Evolutionary conservation across 2,113 vertebrate species (phyloP).

Genomic region (Channa maculata): DNA sequence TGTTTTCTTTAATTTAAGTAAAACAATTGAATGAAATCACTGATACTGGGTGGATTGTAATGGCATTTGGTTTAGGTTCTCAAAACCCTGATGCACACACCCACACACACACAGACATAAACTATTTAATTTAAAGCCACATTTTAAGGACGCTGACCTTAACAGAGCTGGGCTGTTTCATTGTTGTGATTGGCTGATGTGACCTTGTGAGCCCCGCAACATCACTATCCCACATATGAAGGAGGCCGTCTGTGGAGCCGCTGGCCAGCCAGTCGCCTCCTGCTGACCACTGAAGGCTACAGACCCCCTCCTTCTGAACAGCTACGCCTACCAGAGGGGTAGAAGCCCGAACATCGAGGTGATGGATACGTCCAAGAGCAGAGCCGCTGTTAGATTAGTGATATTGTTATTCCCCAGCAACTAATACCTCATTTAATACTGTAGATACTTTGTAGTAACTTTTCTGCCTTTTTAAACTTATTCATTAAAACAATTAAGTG

Average conservation of each 20-base stretch:
- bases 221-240: constrained; percentile 82
- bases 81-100: too few species aligned
- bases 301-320: constrained; percentile 75
- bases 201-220: constrained; percentile 45
- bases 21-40: too few species aligned
- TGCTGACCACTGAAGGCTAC: constrained; percentile 85
- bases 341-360: constrained; percentile 76
- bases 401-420: constrained; percentile 1
- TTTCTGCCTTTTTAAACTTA: not conserved
- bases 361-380: constrained; percentile 80
- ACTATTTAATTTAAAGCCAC: too few species aligned
- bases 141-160: constrained; percentile 75
- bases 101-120: too few species aligned
- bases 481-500: too few species aligned
- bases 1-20: too few species aligned
- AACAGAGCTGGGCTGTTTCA: constrained; percentile 81
- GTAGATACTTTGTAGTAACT: not conserved
- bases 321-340: constrained; percentile 67
- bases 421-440: not conserved
- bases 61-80: too few species aligned
- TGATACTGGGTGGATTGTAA: too few species aligned
- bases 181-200: constrained; percentile 61
- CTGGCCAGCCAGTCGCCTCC: constrained; percentile 77
- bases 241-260: constrained; percentile 78
- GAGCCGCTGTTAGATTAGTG: constrained; percentile 78